Conservation (phyloP, 2,797 vertebrate genomes). For the Myripristis murdjan region DNA sequence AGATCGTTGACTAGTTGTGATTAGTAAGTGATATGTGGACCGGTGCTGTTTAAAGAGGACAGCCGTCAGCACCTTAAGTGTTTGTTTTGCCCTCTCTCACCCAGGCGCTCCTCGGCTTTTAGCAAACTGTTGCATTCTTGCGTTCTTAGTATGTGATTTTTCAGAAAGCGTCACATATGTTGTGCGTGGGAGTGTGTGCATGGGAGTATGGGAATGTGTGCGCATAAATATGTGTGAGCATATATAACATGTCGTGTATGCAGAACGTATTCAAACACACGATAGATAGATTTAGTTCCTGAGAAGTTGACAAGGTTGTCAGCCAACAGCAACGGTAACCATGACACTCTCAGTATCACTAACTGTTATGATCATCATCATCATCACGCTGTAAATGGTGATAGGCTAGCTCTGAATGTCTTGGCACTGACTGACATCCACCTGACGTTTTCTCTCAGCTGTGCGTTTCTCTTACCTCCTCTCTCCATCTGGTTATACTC, state of each 20-base stretch:
- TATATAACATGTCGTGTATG: not conserved
- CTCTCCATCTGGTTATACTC: constrained; percentile 72
- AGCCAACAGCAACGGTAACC: constrained; percentile 53
- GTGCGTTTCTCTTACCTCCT: constrained; percentile 49
- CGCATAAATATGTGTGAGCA: not conserved
- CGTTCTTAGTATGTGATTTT: constrained; percentile 27
- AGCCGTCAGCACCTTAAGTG: constrained; percentile 28
- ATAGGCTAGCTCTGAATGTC: constrained; percentile 39
- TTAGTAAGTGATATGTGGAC: constrained; percentile 65
- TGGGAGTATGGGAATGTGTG: not conserved
- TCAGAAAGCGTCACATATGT: constrained; percentile 54
- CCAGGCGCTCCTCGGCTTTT: constrained; percentile 11
- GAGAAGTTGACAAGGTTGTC: not conserved
- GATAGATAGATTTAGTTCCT: no score
- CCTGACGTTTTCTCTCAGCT: constrained; percentile 53
- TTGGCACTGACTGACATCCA: constrained; percentile 59
- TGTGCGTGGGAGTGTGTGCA: constrained; percentile 17
- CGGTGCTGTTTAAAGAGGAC: constrained; percentile 11
- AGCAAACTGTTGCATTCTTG: constrained; percentile 37
- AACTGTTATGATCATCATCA: constrained; percentile 49
- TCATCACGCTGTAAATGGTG: no score
- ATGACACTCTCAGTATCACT: constrained; percentile 46
- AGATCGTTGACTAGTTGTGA: constrained; percentile 52
- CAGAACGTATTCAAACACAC: no score
- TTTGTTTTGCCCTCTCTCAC: constrained; percentile 56